These are phyloP conservation scores for Wiebesia pumilae DNA, from an alignment of 1,140 invertebrate species.

Conservation along the genomic window DNA sequence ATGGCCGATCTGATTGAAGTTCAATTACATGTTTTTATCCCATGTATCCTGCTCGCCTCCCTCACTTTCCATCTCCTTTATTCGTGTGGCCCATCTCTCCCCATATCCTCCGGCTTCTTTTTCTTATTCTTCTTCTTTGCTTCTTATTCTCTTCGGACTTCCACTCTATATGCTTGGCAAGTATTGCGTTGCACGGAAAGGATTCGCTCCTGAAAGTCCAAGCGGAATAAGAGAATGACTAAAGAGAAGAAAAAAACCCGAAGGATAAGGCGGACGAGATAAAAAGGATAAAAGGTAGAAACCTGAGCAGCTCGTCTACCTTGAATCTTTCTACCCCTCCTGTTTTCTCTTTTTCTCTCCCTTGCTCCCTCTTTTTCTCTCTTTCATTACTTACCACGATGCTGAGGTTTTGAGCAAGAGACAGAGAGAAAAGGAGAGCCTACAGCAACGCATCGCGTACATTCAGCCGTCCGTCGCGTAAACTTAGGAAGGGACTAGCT, in stretches of 20 bases:
- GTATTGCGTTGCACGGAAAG: background rate
- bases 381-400: background rate
- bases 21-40: constrained; percentile 45
- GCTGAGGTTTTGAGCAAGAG: background rate
- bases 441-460: background rate
- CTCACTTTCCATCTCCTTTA: constrained; percentile 52
- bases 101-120: constrained; percentile 17
- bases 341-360: too few relatives aligned
- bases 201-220: background rate
- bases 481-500: constrained; percentile 10
- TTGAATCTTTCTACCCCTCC: constrained; percentile 45
- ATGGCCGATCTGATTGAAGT: constrained; percentile 20
- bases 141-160: too few relatives aligned
- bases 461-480: background rate
- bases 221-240: background rate
- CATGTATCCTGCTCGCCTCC: constrained; percentile 20
- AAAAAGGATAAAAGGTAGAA: constrained; percentile 49
- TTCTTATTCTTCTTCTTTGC: constrained; percentile 49
- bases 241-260: background rate
- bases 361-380: too few relatives aligned
- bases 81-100: constrained; percentile 25
- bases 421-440: background rate
- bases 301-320: constrained; percentile 58
- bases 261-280: constrained; percentile 47
- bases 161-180: background rate